phyloP scores from a whole-genome alignment of 2,797 vertebrate species.

The Accipiter minullus region DNA sequence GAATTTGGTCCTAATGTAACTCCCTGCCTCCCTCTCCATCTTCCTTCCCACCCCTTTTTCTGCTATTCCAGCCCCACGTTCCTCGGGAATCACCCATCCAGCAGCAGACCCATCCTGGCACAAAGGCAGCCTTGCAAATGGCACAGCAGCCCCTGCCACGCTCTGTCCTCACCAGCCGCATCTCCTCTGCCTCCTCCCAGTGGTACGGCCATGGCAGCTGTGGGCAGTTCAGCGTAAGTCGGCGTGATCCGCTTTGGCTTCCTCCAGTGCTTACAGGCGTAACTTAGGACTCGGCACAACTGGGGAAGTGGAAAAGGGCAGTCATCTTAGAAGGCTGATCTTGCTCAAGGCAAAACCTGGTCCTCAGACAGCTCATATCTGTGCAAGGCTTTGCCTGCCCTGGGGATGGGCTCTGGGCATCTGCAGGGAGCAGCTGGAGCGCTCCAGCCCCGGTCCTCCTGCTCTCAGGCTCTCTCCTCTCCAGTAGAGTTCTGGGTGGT shows the following conservation, averaged over 20 bases:
- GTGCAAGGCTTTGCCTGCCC: fast-evolving
- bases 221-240: background rate
- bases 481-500: conserved; percentile 51
- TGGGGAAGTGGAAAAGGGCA: background rate
- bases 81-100: background rate
- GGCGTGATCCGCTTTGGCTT: background rate
- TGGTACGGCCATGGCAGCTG: background rate
- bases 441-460: background rate
- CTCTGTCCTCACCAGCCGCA: fast-evolving
- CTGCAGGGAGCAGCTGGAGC: background rate
- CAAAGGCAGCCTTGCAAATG: background rate
- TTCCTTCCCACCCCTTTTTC: background rate
- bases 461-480: background rate
- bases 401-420: background rate
- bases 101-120: background rate
- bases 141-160: background rate
- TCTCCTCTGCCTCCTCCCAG: background rate
- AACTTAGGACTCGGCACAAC: background rate
- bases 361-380: background rate
- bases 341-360: background rate
- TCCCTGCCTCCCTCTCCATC: background rate
- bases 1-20: background rate
- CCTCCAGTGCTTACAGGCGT: background rate
- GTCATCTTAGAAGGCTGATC: background rate
- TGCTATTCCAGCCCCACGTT: background rate